Evolutionary conservation across 2,113 vertebrate species (phyloP), one percentile per base, ranked within the genome.

Genomic region (Rhinopomastus cyanomelas): DNA sequence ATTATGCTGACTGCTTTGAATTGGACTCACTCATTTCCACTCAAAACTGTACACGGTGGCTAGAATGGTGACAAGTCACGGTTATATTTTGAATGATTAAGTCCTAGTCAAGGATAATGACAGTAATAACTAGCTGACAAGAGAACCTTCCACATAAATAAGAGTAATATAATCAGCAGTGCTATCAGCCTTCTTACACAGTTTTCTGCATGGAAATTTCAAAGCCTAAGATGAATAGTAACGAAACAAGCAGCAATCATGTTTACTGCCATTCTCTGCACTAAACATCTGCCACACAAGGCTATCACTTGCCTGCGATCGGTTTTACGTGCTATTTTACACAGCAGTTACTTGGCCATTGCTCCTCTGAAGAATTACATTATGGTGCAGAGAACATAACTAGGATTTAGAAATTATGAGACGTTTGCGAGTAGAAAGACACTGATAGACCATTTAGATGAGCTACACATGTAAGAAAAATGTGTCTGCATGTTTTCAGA

Each of bases 61-160:
- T 93, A 72, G 25, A 77, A 93, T 65, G 42, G 37, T 62, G 75
- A 59, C 62, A 91, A 85, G 72, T 49, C 79, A 52, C 34, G 79
- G 30, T 39, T 71, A 18, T 23, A 30, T 44, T 66, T 83, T 80
- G 89, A 95, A 39, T 64, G 87, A 93, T 83, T 89, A 89, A 92
- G 79, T 88, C 57, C 60, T 60, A 77, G 76, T 89, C 65, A 89
- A 87, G 61, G 60, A 53, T 83, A 92, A 78, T 2, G 0, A 68
- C 51, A 60, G 56, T 61, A 95, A 93, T 89, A 94, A 83, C 0
- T 3, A 57, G 39, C 46, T 94, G 80, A 89, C 65, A 92, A 72
- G 65, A 75, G 39, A 73, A 36, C 75, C 42, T 93, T 66, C 68
- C 34, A 39, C 46, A 69, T 61, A 95, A 91, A 88, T 84, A 88